Evolutionary conservation across 2,888 invertebrate genomes (phyloP), one percentile per base, ranked within the genome.

Genomic region (Lottia scabra): DNA sequence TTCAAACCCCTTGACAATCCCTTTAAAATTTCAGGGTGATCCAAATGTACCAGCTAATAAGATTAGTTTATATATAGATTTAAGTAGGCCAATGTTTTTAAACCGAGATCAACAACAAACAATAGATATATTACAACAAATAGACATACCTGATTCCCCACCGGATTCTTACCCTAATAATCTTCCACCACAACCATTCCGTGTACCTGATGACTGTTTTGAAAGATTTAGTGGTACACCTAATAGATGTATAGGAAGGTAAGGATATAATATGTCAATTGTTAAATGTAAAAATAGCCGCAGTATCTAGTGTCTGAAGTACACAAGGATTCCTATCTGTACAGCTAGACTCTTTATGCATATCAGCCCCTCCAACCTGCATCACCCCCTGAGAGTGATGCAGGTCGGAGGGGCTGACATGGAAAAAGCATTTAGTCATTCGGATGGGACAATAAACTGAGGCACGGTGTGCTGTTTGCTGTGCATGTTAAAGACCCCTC

Each of bases 1-100:
- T 30, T 2, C 3, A 38, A 10, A 38, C 38, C 30, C 5, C 30
- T 30, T 30, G 5, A 5, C 38, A 38, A 38, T 10, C 38, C 38
- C 10, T 38, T 4, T 38, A 38, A n/a, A 8, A 30, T 38, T 38
- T 38, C 73, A 88, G 88, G 88, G 88, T 56, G 88, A 88, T 75
- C 85, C 84, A 0, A 88, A 87, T 79, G 85, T 88, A 8, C 88
- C 88, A 16, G 85, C 87, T 15, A 83, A 84, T n/a, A 78, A 88
- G 67, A 68, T 85, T 2, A 88, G 86, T 69, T 75, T 88, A 26
- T 64, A 75, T 26, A 85, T 79, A 2, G 83, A 85, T 75, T 73
- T 88, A 45, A 73, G 74, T 15, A 81, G 83, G n/a, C 84, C 87
- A 6, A 82, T 88, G 80, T 68, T 84, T 3, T 77, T 88, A 38